Evolutionary conservation across 2,888 invertebrate species (phyloP).

Genomic region (Drosophila neonasuta): DNA sequence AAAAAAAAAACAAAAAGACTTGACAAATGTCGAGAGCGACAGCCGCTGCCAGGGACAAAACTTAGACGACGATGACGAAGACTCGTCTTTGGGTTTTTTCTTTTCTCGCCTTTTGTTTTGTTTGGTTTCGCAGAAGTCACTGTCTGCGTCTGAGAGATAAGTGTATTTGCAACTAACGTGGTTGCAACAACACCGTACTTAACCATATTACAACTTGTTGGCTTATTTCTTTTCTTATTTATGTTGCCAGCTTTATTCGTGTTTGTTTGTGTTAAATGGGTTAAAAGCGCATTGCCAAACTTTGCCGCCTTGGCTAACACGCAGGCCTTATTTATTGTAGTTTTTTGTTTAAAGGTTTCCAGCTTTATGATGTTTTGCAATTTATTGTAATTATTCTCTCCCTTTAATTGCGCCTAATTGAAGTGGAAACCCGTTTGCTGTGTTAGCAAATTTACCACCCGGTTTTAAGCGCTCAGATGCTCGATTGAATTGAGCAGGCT

Average conservation of each 20-base stretch:
- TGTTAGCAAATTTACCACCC: no score
- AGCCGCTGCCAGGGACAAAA: constrained; percentile 45
- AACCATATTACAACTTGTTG: constrained; percentile 30
- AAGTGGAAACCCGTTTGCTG: neutral
- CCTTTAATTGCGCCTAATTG: neutral
- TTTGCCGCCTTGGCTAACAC: constrained; percentile 27
- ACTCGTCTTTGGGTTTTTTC: constrained; percentile 27
- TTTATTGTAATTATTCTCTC: neutral
- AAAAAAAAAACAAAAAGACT: constrained; percentile 25
- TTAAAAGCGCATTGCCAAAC: constrained; percentile 40
- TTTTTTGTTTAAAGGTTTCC: constrained; percentile 14
- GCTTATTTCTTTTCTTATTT: constrained; percentile 18
- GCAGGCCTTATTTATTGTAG: constrained; percentile 13
- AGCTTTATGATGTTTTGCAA: neutral
- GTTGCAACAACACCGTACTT: constrained; percentile 22
- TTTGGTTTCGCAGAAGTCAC: constrained; percentile 6
- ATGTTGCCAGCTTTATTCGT: neutral
- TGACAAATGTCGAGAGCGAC: constrained; percentile 35
- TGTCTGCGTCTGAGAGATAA: constrained; percentile 3
- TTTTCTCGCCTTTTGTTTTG: neutral
- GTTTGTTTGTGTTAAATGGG: constrained; percentile 22
- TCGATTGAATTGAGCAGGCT: neutral
- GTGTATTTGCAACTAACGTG: constrained; percentile 26
- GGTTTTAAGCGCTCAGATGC: neutral
- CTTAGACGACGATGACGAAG: constrained; percentile 22